Conservation (phyloP, 2,797 vertebrate species). For the Takifugu ocellatus region DNA sequence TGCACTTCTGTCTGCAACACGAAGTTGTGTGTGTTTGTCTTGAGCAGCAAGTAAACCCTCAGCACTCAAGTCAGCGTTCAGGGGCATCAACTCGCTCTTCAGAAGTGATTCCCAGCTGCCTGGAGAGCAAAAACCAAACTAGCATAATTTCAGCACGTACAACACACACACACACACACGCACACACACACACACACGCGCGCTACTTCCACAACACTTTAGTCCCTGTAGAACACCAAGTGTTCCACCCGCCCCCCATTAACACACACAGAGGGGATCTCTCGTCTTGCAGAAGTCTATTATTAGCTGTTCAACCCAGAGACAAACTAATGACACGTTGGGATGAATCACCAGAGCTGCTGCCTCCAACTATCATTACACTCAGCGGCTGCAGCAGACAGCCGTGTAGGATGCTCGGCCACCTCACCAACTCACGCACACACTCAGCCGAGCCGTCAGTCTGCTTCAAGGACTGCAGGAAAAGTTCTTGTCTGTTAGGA, state of each 20-base stretch:
- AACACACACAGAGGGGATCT: conserved; percentile 68
- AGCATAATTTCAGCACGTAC: conserved; percentile 16
- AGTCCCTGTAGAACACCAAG: conserved; percentile 45
- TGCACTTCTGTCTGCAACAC: background rate
- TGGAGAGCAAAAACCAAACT: conserved; percentile 37
- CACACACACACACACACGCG: conserved; percentile 3
- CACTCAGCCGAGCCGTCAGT: conserved; percentile 6
- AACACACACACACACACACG: conserved; percentile 8
- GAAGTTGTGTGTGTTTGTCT: background rate
- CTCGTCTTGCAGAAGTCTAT: conserved; percentile 73
- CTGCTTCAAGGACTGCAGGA: conserved; percentile 16
- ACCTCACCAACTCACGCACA: conserved; percentile 4
- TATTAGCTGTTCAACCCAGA: conserved; percentile 83
- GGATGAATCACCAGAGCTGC: conserved; percentile 71
- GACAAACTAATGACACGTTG: conserved; percentile 82
- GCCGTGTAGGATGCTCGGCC: conserved; percentile 47
- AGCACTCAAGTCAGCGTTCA: background rate
- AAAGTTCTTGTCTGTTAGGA: conserved; percentile 11
- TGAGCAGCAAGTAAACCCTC: background rate
- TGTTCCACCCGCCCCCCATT: conserved; percentile 45
- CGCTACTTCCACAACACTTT: conserved; percentile 30
- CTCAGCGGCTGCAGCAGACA: conserved; percentile 49
- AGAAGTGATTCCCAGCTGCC: conserved; percentile 49
- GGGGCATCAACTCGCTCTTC: conserved; percentile 19
- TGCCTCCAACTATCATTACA: conserved; percentile 63